These are phyloP conservation scores for Caenorhabditis auriculariae DNA, from an alignment of 2,888 invertebrate species.

Conservation along the genomic window DNA sequence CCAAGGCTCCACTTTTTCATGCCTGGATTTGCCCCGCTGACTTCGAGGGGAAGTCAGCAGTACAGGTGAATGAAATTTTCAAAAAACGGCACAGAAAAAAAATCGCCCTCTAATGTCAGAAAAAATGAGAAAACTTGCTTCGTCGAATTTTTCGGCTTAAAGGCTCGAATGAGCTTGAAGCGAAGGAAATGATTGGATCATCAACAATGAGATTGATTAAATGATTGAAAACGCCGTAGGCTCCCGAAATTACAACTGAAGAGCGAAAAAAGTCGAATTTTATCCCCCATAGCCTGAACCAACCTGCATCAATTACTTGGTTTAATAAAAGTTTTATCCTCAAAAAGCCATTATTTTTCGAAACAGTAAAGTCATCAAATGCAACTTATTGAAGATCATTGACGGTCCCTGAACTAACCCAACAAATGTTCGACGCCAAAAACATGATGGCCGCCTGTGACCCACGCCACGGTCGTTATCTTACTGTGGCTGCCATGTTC, in stretches of 20 bases:
- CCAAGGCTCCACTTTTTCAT: slow-evolving; percentile 72
- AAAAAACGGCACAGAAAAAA: not conserved
- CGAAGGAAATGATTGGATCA: too few species aligned
- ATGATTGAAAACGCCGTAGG: too few species aligned
- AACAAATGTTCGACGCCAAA: slow-evolving; percentile 73
- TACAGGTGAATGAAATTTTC: slow-evolving; percentile 61
- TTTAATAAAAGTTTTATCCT: too few species aligned
- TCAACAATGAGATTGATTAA: too few species aligned
- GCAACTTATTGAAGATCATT: slow-evolving; percentile 68
- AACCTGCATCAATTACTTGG: too few species aligned
- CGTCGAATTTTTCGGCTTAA: too few species aligned
- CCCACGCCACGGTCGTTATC: slow-evolving; percentile 69
- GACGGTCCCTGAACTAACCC: slow-evolving; percentile 77
- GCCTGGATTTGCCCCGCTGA: slow-evolving; percentile 82
- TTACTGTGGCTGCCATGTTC: slow-evolving; percentile 72
- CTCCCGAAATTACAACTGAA: too few species aligned
- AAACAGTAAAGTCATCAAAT: not conserved
- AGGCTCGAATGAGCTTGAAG: too few species aligned
- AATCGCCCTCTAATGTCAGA: too few species aligned
- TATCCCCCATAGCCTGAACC: too few species aligned
- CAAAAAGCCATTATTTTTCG: too few species aligned
- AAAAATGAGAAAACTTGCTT: not conserved
- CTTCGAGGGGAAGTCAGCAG: slow-evolving; percentile 70
- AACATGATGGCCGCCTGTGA: slow-evolving; percentile 70
- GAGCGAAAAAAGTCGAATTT: too few species aligned